A percentile compares a stretch with the other conserved stretches of the same genome.
Evolutionary conservation across 2,113 vertebrate genomes (phyloP).

Genomic region (Catharus bicknelli): DNA sequence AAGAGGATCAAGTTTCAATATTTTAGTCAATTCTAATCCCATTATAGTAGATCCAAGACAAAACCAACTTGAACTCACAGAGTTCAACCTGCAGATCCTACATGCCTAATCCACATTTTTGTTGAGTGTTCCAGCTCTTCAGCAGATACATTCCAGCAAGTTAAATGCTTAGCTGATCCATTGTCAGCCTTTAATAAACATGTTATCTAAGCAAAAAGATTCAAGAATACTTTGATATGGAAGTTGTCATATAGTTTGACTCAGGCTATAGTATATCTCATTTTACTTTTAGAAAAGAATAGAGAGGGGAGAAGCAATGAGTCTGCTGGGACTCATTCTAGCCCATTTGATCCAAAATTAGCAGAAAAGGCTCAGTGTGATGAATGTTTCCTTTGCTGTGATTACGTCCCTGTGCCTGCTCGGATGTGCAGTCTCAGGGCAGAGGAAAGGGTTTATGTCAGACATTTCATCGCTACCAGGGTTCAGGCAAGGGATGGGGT

Average conservation of each 20-base stretch:
- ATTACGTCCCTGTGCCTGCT: neutral
- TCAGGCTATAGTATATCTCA: neutral
- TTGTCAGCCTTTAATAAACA: neutral
- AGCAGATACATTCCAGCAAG: neutral
- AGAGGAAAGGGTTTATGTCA: neutral
- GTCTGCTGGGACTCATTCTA: neutral
- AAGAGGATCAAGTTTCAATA: neutral
- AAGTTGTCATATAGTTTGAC: neutral
- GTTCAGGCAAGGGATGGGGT: neutral
- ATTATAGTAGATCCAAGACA: neutral
- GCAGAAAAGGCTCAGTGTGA: neutral
- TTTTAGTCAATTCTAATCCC: neutral
- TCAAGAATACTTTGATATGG: neutral
- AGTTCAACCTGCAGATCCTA: neutral
- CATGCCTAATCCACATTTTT: neutral
- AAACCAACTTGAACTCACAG: neutral
- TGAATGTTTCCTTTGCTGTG: neutral
- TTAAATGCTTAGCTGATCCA: neutral
- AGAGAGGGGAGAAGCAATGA: neutral
- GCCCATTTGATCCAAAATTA: neutral
- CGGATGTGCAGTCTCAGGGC: accelerated
- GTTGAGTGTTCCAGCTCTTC: neutral
- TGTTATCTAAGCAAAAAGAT: neutral
- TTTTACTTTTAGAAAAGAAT: neutral
- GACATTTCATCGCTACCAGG: accelerated